Percentiles rank a stretch among this genome's conserved stretches.
Conservation (phyloP, 2,888 invertebrate genomes). For the Lepidonotus clava region DNA sequence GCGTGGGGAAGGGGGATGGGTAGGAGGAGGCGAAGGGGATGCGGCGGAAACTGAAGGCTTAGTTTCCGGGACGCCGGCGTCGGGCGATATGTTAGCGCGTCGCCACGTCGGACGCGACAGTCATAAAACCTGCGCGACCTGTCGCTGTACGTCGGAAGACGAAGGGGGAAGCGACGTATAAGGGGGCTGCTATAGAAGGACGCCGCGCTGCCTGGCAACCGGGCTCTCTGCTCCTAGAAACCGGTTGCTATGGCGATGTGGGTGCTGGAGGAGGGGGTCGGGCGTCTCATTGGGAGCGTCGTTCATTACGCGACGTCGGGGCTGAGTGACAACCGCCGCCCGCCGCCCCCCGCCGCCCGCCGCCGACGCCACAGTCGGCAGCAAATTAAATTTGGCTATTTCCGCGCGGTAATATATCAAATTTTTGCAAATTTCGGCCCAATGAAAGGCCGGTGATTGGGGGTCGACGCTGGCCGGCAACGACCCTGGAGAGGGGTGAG, state of each 20-base stretch:
- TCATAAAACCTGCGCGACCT: no score
- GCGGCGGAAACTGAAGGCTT: no score
- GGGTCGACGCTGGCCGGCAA: background rate
- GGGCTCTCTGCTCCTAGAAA: background rate
- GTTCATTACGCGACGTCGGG: slow-evolving; percentile 26
- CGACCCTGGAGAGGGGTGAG: background rate
- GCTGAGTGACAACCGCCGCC: slow-evolving; percentile 40
- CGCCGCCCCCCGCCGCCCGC: background rate
- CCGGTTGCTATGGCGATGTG: slow-evolving; percentile 40
- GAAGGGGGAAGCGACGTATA: no score
- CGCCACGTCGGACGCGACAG: no score
- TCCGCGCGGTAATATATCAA: slow-evolving; percentile 52
- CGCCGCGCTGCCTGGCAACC: slow-evolving; percentile 32
- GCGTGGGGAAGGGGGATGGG: no score
- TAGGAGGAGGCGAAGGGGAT: no score
- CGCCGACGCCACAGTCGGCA: slow-evolving; percentile 22
- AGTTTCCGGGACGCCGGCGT: no score
- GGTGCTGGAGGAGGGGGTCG: background rate
- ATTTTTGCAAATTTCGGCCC: slow-evolving; percentile 52
- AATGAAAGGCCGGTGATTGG: slow-evolving; percentile 51
- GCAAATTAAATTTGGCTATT: slow-evolving; percentile 53
- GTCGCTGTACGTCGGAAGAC: no score
- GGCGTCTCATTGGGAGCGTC: slow-evolving; percentile 18
- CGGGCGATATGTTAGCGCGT: no score
- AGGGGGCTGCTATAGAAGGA: background rate